These are phyloP conservation scores for Ascidia mentula DNA, from an alignment of 23 tunicate species.

Conservation along the genomic window DNA sequence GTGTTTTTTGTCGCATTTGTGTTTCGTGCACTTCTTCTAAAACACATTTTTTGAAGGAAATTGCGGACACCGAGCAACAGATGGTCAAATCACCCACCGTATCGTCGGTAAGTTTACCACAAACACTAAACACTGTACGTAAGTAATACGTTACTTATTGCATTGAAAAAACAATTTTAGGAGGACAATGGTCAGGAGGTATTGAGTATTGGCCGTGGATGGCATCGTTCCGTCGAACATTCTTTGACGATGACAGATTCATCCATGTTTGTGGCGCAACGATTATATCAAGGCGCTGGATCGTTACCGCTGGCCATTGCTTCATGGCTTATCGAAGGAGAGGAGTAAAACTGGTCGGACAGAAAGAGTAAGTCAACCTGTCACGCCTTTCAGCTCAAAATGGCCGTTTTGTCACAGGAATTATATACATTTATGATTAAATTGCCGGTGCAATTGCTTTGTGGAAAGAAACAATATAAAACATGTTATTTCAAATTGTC, in stretches of 20 bases:
- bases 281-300: slow-evolving; percentile 64
- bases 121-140: neutral
- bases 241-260: slow-evolving; percentile 67
- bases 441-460: too few species aligned
- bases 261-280: slow-evolving; percentile 91
- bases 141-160: neutral
- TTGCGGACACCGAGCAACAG: slow-evolving; percentile 62
- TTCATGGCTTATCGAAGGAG: slow-evolving; percentile 59
- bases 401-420: too few species aligned
- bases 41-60: slow-evolving; percentile 26
- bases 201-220: slow-evolving; percentile 97
- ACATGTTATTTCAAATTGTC: too few species aligned
- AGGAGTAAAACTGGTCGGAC: slow-evolving; percentile 52
- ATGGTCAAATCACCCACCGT: slow-evolving; percentile 37
- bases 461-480: too few species aligned
- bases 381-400: too few species aligned
- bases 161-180: neutral
- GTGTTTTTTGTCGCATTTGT: neutral
- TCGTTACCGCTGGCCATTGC: slow-evolving; percentile 92
- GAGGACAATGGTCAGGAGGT: slow-evolving; percentile 76
- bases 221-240: slow-evolving; percentile 83
- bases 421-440: neutral
- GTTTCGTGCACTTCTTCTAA: too few species aligned
- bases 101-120: slow-evolving; percentile 49
- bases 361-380: slow-evolving; percentile 64